phyloP scores from a whole-genome alignment of 2,888 invertebrate genomes.

The Yponomeuta plumbellus region DNA sequence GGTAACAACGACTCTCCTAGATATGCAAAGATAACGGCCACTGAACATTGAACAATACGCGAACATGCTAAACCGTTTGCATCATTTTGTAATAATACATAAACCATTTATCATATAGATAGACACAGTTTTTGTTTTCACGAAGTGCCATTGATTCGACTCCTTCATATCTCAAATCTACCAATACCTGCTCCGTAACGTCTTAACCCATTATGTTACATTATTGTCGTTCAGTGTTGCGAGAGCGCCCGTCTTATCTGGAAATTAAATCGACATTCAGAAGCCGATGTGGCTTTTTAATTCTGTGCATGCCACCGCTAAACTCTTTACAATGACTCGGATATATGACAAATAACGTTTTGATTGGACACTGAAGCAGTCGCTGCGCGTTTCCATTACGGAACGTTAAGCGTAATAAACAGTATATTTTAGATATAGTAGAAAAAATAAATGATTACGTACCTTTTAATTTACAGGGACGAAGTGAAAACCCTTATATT shows the following conservation, averaged over 20 bases:
- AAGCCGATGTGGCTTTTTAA: slow-evolving; percentile 68
- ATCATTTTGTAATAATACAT: not conserved
- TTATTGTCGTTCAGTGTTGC: slow-evolving; percentile 46
- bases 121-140: not conserved
- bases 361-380: slow-evolving; percentile 60
- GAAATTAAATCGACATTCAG: slow-evolving; percentile 76
- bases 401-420: not conserved
- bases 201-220: slow-evolving; percentile 69
- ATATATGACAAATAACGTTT: slow-evolving; percentile 73
- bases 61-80: not conserved
- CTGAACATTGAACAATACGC: slow-evolving; percentile 8
- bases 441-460: not conserved
- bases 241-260: slow-evolving; percentile 65
- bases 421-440: not conserved
- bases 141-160: slow-evolving; percentile 9
- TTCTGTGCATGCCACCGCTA: slow-evolving; percentile 63
- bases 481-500: not conserved
- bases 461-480: no score
- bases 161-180: slow-evolving; percentile 46
- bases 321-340: slow-evolving; percentile 68
- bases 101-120: not conserved
- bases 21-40: slow-evolving; percentile 48
- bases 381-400: slow-evolving; percentile 28
- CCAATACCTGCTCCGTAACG: slow-evolving; percentile 58
- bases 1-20: slow-evolving; percentile 53